Evolutionary conservation across 2,797 vertebrate species (phyloP).

Genomic region (Steatocranus sp.): DNA sequence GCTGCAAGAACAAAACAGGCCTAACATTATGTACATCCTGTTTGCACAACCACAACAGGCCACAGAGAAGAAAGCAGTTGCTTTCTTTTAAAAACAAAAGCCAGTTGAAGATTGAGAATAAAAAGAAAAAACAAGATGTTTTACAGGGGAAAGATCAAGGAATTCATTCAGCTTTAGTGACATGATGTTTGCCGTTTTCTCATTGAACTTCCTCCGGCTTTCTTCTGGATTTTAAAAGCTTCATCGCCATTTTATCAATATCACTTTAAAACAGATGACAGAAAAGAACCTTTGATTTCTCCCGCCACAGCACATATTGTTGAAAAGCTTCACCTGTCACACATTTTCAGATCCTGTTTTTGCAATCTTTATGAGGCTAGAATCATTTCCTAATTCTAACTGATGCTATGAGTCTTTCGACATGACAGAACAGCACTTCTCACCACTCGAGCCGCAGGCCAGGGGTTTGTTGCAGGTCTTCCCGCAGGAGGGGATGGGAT

Average conservation of each 20-base stretch:
- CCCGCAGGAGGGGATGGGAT: slow-evolving; percentile 91
- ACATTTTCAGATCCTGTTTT: background rate
- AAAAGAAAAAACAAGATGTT: background rate
- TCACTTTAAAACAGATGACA: background rate
- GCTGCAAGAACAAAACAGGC: background rate
- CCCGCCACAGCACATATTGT: background rate
- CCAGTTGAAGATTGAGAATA: background rate
- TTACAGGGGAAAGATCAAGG: background rate
- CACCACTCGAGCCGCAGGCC: slow-evolving; percentile 89
- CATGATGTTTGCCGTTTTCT: background rate
- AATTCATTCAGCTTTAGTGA: background rate
- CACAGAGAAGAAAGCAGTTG: background rate
- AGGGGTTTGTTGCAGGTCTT: slow-evolving; percentile 92
- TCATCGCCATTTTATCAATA: background rate
- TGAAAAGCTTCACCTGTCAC: background rate
- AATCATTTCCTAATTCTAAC: background rate
- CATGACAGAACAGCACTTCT: slow-evolving; percentile 3
- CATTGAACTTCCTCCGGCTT: background rate
- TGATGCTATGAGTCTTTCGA: background rate
- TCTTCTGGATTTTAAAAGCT: background rate
- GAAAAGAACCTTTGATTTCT: background rate
- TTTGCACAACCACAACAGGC: background rate
- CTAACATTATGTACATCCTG: background rate
- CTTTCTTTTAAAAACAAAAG: background rate
- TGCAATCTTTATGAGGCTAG: background rate